Conservation (phyloP, 2,888 invertebrate genomes). For the Dicyrtoma fusca region DNA sequence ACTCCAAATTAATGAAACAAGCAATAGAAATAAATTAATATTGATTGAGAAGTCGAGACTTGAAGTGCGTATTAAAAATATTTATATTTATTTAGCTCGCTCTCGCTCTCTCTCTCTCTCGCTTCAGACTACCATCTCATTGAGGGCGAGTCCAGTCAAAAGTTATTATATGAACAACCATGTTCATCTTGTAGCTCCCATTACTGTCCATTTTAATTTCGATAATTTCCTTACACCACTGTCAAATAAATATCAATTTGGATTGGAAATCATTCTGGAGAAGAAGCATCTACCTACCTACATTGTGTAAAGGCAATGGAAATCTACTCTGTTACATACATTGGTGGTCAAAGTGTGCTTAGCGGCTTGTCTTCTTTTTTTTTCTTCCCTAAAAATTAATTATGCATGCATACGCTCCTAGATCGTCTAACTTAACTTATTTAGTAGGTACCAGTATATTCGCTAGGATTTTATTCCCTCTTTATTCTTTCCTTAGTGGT, state of each 20-base stretch:
- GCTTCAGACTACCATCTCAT: too few relatives aligned
- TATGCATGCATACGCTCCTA: constrained; percentile 25
- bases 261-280: constrained; percentile 5
- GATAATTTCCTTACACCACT: neutral
- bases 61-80: too few relatives aligned
- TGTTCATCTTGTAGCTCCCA: neutral
- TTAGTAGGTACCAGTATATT: too few relatives aligned
- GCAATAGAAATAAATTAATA: neutral
- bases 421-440: too few relatives aligned
- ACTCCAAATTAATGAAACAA: neutral
- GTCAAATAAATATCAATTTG: constrained; percentile 4
- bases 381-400: constrained; percentile 1
- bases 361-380: neutral
- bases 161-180: neutral
- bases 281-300: too few relatives aligned
- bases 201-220: neutral
- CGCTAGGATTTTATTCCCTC: too few relatives aligned
- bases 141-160: too few relatives aligned
- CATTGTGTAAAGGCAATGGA: too few relatives aligned
- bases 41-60: neutral
- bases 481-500: too few relatives aligned
- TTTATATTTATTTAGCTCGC: too few relatives aligned
- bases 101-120: too few relatives aligned
- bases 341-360: neutral
- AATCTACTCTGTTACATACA: too few relatives aligned